Evolutionary conservation across 35 echinoderm and acorn worm genomes (phyloP).

Genomic region (Lytechinus pictus): DNA sequence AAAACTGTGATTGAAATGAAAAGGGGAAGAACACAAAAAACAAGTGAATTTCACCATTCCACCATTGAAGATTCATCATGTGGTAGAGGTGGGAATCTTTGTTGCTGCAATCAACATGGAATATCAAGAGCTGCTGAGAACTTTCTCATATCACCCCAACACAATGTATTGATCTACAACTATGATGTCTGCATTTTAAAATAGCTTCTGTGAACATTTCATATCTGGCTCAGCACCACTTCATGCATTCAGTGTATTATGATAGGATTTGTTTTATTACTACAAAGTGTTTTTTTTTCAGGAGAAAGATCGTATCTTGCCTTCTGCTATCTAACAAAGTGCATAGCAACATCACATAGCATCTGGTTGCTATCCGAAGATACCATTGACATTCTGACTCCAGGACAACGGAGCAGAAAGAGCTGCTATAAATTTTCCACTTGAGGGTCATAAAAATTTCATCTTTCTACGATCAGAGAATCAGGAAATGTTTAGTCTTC

Average conservation of each 20-base stretch:
- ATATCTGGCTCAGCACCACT: neutral
- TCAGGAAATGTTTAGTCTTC: neutral
- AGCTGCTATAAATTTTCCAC: neutral
- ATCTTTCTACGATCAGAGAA: neutral
- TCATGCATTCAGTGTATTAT: neutral
- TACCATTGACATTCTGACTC: neutral
- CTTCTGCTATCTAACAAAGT: neutral
- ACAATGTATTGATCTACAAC: neutral
- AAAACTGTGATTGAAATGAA: neutral
- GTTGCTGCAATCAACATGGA: no score
- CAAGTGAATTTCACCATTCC: no score
- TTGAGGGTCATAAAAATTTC: neutral
- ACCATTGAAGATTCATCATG: no score
- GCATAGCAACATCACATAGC: constrained; percentile 10
- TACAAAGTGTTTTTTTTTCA: neutral
- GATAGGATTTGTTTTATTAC: neutral
- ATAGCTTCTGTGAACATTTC: neutral
- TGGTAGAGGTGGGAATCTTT: no score
- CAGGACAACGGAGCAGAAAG: neutral
- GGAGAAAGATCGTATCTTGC: neutral
- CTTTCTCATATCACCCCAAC: neutral
- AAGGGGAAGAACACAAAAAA: neutral
- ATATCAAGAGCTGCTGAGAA: no score
- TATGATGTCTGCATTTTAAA: neutral
- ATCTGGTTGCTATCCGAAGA: neutral